Evolutionary conservation across 1,140 invertebrate genomes (phyloP).

Genomic region (Bacillus rossius): DNA sequence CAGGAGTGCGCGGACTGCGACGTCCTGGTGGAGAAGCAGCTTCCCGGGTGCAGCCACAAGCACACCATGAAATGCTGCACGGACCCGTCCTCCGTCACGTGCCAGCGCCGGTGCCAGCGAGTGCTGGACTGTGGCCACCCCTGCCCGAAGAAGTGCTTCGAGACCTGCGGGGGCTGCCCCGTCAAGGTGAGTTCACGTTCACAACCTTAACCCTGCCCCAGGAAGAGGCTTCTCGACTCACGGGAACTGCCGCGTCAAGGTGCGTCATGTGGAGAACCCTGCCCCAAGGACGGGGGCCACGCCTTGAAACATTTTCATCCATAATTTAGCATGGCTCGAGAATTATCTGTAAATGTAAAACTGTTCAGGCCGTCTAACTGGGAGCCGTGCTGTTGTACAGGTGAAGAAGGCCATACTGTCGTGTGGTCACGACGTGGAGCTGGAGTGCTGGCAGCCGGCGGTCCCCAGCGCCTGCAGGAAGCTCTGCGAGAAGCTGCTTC

Average conservation of each 20-base stretch:
- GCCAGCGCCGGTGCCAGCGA: conserved; percentile 43
- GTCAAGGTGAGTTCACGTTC: conserved; percentile 41
- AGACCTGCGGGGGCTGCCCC: conserved; percentile 42
- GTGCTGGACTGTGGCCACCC: conserved; percentile 44
- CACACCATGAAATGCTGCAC: conserved; percentile 37
- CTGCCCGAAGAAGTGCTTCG: conserved; percentile 31
- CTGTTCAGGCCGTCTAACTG: no score
- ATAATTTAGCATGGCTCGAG: no score
- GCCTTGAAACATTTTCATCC: no score
- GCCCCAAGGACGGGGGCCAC: no score
- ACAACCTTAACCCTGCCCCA: no score
- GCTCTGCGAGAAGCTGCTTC: conserved; percentile 35
- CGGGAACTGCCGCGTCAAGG: no score
- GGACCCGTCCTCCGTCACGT: conserved; percentile 36
- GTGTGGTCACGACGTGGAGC: conserved; percentile 41
- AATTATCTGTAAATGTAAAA: no score
- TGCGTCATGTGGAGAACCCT: no score
- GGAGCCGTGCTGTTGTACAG: no score
- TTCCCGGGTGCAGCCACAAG: conserved; percentile 39
- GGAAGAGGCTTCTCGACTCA: no score
- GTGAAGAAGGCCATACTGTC: conserved; percentile 40
- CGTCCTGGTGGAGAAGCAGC: conserved; percentile 33
- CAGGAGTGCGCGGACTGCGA: conserved; percentile 46
- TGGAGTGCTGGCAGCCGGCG: conserved; percentile 33
- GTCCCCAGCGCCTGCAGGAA: conserved; percentile 31